A percentile compares a stretch with the other conserved stretches of the same genome.
Conservation (phyloP, 2,113 vertebrate species). For the Prunella fulvescens region DNA sequence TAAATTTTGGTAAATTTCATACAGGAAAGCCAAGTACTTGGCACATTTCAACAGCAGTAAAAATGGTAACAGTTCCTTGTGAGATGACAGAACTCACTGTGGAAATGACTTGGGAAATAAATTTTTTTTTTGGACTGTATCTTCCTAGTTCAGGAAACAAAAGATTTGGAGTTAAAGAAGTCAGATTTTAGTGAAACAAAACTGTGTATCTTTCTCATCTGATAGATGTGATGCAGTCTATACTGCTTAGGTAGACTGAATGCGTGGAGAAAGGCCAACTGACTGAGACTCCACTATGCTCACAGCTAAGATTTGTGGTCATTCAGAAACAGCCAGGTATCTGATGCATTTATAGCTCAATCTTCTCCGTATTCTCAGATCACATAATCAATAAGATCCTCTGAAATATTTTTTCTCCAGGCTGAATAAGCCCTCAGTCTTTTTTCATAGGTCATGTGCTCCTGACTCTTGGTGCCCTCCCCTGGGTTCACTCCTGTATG, state of each 20-base stretch:
- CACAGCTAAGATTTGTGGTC: not conserved
- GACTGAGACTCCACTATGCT: not conserved
- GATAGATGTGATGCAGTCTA: not conserved
- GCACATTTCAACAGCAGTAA: not conserved
- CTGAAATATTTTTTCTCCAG: not conserved
- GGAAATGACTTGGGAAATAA: not conserved
- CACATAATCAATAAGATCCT: not conserved
- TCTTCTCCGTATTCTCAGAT: not conserved
- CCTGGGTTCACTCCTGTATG: not conserved
- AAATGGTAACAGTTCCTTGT: not conserved
- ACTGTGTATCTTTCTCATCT: not conserved
- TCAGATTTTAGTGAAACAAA: not conserved
- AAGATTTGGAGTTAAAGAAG: not conserved
- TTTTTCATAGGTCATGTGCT: not conserved
- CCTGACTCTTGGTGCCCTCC: not conserved
- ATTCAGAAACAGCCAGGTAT: not conserved
- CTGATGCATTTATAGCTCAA: not conserved
- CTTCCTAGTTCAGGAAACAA: not conserved
- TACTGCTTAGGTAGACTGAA: not conserved
- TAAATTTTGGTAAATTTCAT: not conserved
- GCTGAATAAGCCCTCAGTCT: not conserved
- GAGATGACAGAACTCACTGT: not conserved
- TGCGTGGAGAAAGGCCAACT: not conserved
- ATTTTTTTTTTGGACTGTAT: rapidly evolving
- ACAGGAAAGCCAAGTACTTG: not conserved